phyloP scores from a whole-genome alignment of 1,140 invertebrate genomes.

The Caenorhabditis brenneri region DNA sequence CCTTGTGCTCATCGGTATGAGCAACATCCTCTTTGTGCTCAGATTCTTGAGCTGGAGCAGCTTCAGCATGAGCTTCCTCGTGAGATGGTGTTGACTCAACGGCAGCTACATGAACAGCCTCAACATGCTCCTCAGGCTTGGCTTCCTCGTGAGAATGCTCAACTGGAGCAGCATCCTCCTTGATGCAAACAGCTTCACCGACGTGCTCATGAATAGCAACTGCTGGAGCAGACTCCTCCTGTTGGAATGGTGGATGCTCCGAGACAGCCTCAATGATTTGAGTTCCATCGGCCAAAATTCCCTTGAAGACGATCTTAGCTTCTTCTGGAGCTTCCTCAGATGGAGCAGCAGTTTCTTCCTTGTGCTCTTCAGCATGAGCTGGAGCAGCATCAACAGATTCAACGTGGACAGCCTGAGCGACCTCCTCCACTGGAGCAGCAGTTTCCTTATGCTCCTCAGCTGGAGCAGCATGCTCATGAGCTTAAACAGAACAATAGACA shows the following conservation, averaged over 20 bases:
- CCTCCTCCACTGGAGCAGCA: not conserved
- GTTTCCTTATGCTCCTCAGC: not conserved
- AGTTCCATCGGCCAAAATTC: slow-evolving; percentile 20
- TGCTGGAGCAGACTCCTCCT: slow-evolving; percentile 16
- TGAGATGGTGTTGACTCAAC: not conserved
- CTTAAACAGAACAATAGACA: not conserved
- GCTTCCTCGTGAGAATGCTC: not conserved
- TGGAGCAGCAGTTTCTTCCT: not conserved
- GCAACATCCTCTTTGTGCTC: too few species aligned
- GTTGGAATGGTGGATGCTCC: not conserved
- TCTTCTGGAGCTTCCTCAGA: not conserved
- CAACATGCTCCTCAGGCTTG: not conserved
- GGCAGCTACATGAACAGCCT: not conserved
- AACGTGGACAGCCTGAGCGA: not conserved
- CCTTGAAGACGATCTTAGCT: not conserved
- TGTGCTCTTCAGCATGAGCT: not conserved
- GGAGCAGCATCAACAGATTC: slow-evolving; percentile 5
- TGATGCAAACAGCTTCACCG: not conserved
- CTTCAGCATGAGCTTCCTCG: not conserved
- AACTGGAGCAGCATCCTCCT: not conserved
- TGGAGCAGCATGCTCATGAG: not conserved
- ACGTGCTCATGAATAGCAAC: not conserved
- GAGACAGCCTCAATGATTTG: slow-evolving; percentile 10
- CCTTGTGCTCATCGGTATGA: not conserved
- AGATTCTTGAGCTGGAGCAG: not conserved